Evolutionary conservation across 2,113 vertebrate species (phyloP).

Genomic region (Lepidothrix coronata): DNA sequence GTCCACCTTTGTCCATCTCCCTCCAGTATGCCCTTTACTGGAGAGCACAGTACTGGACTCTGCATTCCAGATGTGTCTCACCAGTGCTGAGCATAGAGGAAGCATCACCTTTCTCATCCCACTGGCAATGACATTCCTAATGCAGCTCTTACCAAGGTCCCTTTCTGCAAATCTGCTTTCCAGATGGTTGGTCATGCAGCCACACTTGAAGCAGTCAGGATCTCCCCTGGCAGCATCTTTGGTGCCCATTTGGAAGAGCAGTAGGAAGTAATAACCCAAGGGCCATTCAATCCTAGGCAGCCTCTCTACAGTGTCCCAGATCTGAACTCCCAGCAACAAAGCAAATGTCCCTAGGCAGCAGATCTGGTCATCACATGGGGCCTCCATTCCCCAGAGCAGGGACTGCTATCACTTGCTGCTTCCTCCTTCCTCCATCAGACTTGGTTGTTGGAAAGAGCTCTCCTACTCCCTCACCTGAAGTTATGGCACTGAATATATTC

Average conservation of each 20-base stretch:
- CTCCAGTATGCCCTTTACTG: not conserved
- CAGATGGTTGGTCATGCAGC: not conserved
- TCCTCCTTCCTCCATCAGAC: not conserved
- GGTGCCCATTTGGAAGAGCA: not conserved
- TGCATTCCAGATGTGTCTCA: not conserved
- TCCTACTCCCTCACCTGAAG: not conserved
- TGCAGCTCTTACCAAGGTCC: not conserved
- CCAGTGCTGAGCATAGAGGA: not conserved
- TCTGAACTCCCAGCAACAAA: not conserved
- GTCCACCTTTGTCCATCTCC: not conserved
- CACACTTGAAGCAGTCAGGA: not conserved
- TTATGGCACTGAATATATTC: not conserved
- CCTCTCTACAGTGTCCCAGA: not conserved
- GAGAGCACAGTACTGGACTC: not conserved
- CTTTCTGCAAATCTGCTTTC: not conserved
- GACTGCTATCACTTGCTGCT: not conserved
- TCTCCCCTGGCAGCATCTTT: not conserved
- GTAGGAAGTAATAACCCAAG: not conserved
- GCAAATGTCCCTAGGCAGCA: not conserved
- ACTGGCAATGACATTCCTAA: not conserved
- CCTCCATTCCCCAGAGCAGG: not conserved
- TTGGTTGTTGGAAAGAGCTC: not conserved
- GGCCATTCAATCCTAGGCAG: not conserved
- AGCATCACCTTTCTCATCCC: not conserved
- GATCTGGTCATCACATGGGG: not conserved